A percentile compares a stretch with the other conserved stretches of the same genome.
Evolutionary conservation across 2,888 invertebrate genomes (phyloP).

Genomic region (Argynnis bischoffii): DNA sequence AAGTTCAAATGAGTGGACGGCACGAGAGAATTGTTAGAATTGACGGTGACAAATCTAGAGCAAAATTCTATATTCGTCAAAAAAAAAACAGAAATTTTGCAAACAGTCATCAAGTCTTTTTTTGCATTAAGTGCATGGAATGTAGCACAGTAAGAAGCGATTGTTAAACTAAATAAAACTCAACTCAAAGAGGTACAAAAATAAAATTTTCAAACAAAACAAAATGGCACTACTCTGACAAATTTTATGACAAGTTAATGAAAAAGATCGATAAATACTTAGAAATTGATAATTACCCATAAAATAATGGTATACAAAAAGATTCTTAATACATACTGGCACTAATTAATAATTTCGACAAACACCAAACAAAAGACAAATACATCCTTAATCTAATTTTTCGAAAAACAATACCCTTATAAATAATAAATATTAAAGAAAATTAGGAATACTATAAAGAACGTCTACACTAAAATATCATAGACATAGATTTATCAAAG

Average conservation of each 20-base stretch:
- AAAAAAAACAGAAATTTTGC: too few species aligned
- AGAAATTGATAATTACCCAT: conserved; percentile 7
- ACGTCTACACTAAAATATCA: conserved; percentile 3
- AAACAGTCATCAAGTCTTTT: neutral
- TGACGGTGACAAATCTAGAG: neutral
- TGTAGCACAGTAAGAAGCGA: conserved; percentile 16
- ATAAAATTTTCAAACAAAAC: conserved; percentile 55
- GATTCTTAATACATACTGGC: neutral
- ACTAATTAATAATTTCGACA: conserved; percentile 3
- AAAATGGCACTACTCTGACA: conserved; percentile 49
- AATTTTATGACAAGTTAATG: neutral
- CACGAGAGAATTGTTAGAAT: conserved; percentile 3
- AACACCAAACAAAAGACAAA: neutral
- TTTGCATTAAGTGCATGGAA: conserved; percentile 18
- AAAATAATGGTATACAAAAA: neutral
- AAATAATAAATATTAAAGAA: conserved; percentile 10
- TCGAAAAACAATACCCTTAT: conserved; percentile 12
- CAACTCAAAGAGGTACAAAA: conserved; percentile 45
- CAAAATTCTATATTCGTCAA: neutral
- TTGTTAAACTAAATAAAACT: neutral
- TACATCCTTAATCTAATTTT: neutral
- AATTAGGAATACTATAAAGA: conserved; percentile 2
- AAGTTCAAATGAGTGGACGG: conserved; percentile 13
- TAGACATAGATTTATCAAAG: neutral
- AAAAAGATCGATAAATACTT: neutral